Conservation (phyloP, 64 coral and sea anemone species). For the Montipora efflorescens region DNA sequence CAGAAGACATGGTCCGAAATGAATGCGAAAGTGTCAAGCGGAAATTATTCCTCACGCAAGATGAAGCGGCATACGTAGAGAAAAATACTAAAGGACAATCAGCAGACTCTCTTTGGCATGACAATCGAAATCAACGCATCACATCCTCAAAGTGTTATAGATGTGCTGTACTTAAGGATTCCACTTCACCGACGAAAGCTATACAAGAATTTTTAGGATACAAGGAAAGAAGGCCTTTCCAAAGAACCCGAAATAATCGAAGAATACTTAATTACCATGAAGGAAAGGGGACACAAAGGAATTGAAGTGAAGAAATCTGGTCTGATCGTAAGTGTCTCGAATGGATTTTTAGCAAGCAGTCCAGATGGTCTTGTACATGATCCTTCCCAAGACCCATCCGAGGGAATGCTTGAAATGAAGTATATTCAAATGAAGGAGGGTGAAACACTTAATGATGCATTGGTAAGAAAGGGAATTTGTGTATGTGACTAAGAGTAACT, state of each 20-base stretch:
- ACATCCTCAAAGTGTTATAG: slow-evolving; percentile 58
- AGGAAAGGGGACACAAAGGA: slow-evolving; percentile 38
- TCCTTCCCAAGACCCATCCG: neutral
- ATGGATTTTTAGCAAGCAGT: slow-evolving; percentile 53
- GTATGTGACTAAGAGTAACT: slow-evolving; percentile 19
- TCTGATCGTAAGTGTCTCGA: slow-evolving; percentile 34
- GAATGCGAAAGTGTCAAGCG: slow-evolving; percentile 30
- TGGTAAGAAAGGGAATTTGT: slow-evolving; percentile 58
- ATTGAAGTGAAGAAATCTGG: slow-evolving; percentile 40
- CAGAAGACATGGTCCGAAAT: slow-evolving; percentile 24
- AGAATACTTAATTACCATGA: slow-evolving; percentile 32
- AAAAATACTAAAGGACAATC: slow-evolving; percentile 49
- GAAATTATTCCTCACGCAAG: slow-evolving; percentile 39
- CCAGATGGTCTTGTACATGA: slow-evolving; percentile 53
- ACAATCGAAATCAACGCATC: slow-evolving; percentile 47
- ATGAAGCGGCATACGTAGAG: slow-evolving; percentile 36
- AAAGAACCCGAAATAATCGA: slow-evolving; percentile 43
- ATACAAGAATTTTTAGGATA: slow-evolving; percentile 56
- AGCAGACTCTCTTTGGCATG: slow-evolving; percentile 22
- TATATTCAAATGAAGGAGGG: slow-evolving; percentile 39
- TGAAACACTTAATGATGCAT: slow-evolving; percentile 31
- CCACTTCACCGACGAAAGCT: slow-evolving; percentile 68
- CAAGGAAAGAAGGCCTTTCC: slow-evolving; percentile 48
- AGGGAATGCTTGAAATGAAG: slow-evolving; percentile 40
- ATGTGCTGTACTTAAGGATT: slow-evolving; percentile 33